Percentiles rank a stretch among this genome's conserved stretches.
phyloP scores from a whole-genome alignment of 35 echinoderm and acorn worm genomes.

The Acanthaster planci region DNA sequence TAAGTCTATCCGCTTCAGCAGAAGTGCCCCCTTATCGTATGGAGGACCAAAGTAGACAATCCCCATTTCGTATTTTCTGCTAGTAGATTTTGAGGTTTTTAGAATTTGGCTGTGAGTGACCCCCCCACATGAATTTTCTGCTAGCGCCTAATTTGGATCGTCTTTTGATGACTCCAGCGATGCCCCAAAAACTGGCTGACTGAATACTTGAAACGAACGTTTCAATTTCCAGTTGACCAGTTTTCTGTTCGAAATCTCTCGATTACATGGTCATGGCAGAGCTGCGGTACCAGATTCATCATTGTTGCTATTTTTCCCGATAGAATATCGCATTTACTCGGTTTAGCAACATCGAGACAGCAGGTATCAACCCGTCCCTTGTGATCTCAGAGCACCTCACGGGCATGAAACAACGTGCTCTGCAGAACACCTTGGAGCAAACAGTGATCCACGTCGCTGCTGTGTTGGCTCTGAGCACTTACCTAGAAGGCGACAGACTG shows the following conservation, averaged over 20 bases:
- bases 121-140: neutral
- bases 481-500: neutral
- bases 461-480: neutral
- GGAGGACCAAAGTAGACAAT: no score
- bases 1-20: neutral
- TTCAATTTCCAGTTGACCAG: no score
- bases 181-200: no score
- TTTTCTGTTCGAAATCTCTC: no score
- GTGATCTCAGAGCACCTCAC: neutral
- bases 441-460: neutral
- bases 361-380: neutral
- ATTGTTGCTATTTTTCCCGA: neutral
- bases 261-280: no score
- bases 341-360: neutral
- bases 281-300: no score
- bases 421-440: conserved; percentile 12
- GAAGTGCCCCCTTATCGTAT: neutral
- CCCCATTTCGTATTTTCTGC: no score
- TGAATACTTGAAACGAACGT: no score
- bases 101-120: neutral
- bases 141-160: neutral
- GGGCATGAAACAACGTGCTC: neutral
- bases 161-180: neutral
- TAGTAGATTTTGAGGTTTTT: no score
- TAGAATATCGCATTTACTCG: neutral